Conservation (phyloP, 2,888 invertebrate genomes). For the Ophioninae sp. region DNA sequence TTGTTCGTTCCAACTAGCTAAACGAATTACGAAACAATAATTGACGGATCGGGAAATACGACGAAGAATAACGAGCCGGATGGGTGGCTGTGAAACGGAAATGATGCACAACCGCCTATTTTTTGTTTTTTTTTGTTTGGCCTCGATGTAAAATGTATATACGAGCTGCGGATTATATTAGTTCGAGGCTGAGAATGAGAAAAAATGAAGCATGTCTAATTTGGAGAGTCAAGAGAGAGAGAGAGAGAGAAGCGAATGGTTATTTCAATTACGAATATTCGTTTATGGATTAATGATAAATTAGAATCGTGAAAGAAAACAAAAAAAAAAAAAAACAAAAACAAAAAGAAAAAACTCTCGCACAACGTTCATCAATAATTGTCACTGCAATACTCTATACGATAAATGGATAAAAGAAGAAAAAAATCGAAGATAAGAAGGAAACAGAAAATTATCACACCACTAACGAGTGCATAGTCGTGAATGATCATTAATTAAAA, state of each 20-base stretch:
- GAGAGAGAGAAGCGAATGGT: constrained; percentile 40
- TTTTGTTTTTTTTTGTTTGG: too few relatives aligned
- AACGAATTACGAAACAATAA: constrained; percentile 10
- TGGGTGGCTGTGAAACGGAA: constrained; percentile 5
- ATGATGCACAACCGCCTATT: constrained; percentile 14
- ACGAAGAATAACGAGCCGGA: not conserved
- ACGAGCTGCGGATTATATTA: constrained; percentile 40
- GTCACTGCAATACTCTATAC: constrained; percentile 68
- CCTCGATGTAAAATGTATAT: constrained; percentile 63
- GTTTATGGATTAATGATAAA: constrained; percentile 61
- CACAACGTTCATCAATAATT: constrained; percentile 64
- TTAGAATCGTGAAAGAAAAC: constrained; percentile 32
- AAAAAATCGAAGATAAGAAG: constrained; percentile 12
- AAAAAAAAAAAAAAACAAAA: constrained; percentile 23
- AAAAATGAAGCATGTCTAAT: constrained; percentile 7
- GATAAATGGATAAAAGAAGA: constrained; percentile 61
- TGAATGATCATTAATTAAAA: constrained; percentile 35
- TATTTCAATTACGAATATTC: constrained; percentile 58
- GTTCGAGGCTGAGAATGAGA: constrained; percentile 2
- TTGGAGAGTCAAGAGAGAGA: constrained; percentile 17
- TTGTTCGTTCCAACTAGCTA: constrained; percentile 2
- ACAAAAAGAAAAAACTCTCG: constrained; percentile 23
- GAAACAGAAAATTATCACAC: constrained; percentile 51
- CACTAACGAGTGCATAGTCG: constrained; percentile 48
- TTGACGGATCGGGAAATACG: not conserved